Base-by-base conservation (phyloP, 2,888 invertebrate genomes). In the Amphiduros pacificus region DNA sequence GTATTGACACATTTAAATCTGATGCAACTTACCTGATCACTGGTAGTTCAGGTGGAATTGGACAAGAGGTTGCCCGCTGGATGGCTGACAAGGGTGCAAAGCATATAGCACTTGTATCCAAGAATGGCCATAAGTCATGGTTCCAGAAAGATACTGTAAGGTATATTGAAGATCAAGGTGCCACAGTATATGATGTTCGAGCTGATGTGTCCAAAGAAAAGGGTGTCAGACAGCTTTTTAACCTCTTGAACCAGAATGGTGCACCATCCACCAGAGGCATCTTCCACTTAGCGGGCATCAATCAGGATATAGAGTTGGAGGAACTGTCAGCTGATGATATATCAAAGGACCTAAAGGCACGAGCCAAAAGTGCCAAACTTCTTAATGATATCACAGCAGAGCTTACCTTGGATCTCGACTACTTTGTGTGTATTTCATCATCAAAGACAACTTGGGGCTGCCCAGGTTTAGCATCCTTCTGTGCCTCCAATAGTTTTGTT, bases 361-460 rank as follows among this genome's bases (percentile, higher is more conserved):
- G 40, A 22, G 41, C 31, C 14, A 40, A 22, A 26, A 55, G 55
- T 26, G 55, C 41, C 5, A 32, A 40, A 40, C 14, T 55, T 17
- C 24, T 55, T 17, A 32, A 27, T 26, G 26, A 55, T n/a, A n/a
- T 59, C 17, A 24, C 41, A 14, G 9, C 24, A 9, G 27, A 59
- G 3, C 50, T 29, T 22, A 54, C 26, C 6, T 17, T 51, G 20
- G 14, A 51, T 6, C 29, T 59, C 20, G 51, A 59, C n/a, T 36
- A 59, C 48, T 59, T 59, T 32, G 59, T 59, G 24, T 26, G 50
- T 31, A 20, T 59, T 20, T 59, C 59, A 9, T 51, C 51, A n/a
- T 50, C 52, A 17, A 40, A 44, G 20, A 36, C 27, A n/a, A 32
- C 41, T 31, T 59, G 44, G 59, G 59, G 59, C 22, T 24, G 31